Conservation (phyloP, 2,797 vertebrate genomes). For the Smutsia temminckii region DNA sequence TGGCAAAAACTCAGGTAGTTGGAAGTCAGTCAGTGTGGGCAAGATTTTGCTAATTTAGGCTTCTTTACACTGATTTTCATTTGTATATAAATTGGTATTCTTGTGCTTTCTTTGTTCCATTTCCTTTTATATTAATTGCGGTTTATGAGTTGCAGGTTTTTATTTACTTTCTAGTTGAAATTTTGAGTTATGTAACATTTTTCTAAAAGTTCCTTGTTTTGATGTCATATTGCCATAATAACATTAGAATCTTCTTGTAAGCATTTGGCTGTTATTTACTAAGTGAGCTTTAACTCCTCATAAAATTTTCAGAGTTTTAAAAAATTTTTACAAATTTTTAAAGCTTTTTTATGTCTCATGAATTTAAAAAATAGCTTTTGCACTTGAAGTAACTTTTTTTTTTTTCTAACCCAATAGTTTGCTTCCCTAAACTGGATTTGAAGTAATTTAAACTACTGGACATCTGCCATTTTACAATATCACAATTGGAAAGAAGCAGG, state of each 20-base stretch:
- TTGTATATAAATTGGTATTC: background rate
- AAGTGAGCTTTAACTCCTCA: background rate
- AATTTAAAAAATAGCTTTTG: conserved; percentile 2
- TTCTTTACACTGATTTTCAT: background rate
- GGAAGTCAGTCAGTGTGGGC: background rate
- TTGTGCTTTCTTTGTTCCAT: conserved; percentile 9
- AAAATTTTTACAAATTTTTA: background rate
- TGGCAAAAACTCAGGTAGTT: background rate
- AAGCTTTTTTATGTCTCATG: background rate
- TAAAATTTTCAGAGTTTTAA: conserved; percentile 31
- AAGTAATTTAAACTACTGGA: conserved; percentile 81
- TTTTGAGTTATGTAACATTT: conserved; percentile 33
- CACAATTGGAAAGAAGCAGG: conserved; percentile 81
- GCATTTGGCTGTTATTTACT: conserved; percentile 32
- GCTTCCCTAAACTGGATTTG: conserved; percentile 83
- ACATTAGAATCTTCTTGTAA: background rate
- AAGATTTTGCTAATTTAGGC: too few species aligned
- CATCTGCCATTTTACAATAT: conserved; percentile 83
- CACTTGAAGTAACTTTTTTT: conserved; percentile 67
- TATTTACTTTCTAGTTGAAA: conserved; percentile 32
- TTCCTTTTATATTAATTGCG: conserved; percentile 40
- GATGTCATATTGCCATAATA: conserved; percentile 11
- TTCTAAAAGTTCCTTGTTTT: conserved; percentile 45
- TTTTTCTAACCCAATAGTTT: conserved; percentile 79
- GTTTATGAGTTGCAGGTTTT: conserved; percentile 4